Conservation (phyloP, 37 sponge, comb jelly and placozoan genomes). For the Halichondria panicea region DNA sequence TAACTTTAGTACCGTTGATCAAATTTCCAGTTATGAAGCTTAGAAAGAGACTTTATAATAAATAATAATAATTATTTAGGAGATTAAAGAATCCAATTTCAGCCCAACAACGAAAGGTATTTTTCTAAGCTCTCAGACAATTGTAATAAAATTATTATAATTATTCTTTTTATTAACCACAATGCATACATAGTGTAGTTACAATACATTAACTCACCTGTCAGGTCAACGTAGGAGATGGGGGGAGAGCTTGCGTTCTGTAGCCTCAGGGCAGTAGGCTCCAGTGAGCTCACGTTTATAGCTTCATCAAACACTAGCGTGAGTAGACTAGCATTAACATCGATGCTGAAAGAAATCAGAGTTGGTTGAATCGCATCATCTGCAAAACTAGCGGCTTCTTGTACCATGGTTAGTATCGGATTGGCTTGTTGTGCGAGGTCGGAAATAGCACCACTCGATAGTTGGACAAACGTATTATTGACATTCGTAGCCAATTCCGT, state of each 20-base stretch:
- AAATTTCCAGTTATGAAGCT: too few relatives aligned
- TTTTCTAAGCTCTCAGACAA: too few relatives aligned
- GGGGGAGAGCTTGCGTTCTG: conserved; percentile 46
- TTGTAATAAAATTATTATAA: too few relatives aligned
- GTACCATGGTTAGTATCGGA: conserved; percentile 30
- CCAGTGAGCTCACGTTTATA: conserved; percentile 62
- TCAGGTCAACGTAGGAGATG: conserved; percentile 21
- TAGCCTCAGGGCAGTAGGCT: conserved; percentile 53
- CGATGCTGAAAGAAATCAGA: conserved; percentile 59
- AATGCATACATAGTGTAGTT: not conserved
- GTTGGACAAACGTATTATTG: conserved; percentile 55
- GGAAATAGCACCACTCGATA: conserved; percentile 48
- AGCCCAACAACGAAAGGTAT: too few relatives aligned
- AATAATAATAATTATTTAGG: too few relatives aligned
- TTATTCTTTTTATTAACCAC: too few relatives aligned
- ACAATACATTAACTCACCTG: conserved; percentile 21
- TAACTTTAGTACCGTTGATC: too few relatives aligned
- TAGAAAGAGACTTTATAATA: too few relatives aligned
- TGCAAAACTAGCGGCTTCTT: conserved; percentile 39
- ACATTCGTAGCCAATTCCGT: conserved; percentile 57
- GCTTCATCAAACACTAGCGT: conserved; percentile 82
- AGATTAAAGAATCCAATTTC: too few relatives aligned
- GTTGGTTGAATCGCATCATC: conserved; percentile 64
- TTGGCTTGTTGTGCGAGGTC: conserved; percentile 64
- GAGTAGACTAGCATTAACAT: conserved; percentile 69